Percentiles rank a stretch among this genome's conserved stretches.
These are phyloP conservation scores for Bhutanitis thaidina DNA, from an alignment of 2,888 invertebrate species.

Conservation along the genomic window DNA sequence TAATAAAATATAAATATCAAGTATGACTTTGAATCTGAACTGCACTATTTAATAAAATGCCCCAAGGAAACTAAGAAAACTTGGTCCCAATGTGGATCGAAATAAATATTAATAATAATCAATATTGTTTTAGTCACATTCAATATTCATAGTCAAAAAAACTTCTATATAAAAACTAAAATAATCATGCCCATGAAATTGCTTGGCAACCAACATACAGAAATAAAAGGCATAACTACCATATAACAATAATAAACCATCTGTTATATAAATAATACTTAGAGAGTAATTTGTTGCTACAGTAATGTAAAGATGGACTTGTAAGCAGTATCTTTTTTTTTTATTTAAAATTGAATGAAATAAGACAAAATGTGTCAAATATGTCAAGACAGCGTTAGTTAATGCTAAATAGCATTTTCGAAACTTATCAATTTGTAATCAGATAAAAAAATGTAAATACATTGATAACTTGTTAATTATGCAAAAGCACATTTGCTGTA, in stretches of 20 bases:
- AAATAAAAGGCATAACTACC: constrained; percentile 23
- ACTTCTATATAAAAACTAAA: not conserved
- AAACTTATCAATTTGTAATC: too few relatives aligned
- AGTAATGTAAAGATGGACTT: not conserved
- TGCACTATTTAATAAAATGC: too few relatives aligned
- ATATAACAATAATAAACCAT: constrained; percentile 31
- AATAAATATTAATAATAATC: not conserved
- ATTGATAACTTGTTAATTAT: too few relatives aligned
- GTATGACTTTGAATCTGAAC: not conserved
- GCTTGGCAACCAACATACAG: constrained; percentile 32
- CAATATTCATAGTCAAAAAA: not conserved
- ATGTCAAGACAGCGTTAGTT: too few relatives aligned
- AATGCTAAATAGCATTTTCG: too few relatives aligned
- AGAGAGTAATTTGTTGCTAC: constrained; percentile 1
- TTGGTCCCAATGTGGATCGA: constrained; percentile 1
- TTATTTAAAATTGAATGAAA: too few relatives aligned
- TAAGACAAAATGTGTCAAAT: too few relatives aligned
- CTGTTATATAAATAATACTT: constrained; percentile 9
- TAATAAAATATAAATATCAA: not conserved
- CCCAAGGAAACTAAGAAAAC: not conserved
- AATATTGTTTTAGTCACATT: too few relatives aligned
- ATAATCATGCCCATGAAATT: constrained; percentile 9
- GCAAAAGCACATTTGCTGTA: too few relatives aligned
- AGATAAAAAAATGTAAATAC: too few relatives aligned
- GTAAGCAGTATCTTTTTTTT: too few relatives aligned